Evolutionary conservation across 2,888 invertebrate species (phyloP).

Genomic region (Plagodis dolabraria): DNA sequence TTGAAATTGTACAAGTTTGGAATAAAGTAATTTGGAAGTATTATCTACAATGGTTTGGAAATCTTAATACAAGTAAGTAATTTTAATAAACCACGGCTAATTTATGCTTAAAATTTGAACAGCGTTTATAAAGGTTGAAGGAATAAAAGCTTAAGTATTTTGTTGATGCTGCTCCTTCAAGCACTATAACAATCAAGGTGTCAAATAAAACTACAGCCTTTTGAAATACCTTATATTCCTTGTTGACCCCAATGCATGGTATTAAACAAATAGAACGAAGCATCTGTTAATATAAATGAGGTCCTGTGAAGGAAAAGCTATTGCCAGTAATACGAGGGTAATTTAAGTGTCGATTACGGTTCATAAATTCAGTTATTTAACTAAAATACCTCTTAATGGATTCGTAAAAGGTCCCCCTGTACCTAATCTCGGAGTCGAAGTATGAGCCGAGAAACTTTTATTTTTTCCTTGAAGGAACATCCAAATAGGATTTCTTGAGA

Average conservation of each 20-base stretch:
- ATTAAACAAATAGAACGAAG: constrained; percentile 13
- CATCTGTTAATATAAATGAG: constrained; percentile 23
- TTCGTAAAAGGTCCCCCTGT: constrained; percentile 38
- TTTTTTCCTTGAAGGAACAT: constrained; percentile 34
- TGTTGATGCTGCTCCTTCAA: too few species aligned
- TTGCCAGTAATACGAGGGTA: constrained; percentile 34
- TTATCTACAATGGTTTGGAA: too few species aligned
- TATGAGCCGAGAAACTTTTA: constrained; percentile 39
- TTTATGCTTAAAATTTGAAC: too few species aligned
- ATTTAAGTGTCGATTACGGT: constrained; percentile 41
- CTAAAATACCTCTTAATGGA: constrained; percentile 38
- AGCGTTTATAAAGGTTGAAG: too few species aligned
- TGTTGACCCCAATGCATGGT: neutral
- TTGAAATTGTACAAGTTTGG: too few species aligned
- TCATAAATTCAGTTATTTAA: constrained; percentile 43
- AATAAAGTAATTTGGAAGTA: too few species aligned
- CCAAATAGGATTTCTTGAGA: constrained; percentile 29
- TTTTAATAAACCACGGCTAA: too few species aligned
- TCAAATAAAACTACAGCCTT: neutral
- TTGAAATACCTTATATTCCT: neutral
- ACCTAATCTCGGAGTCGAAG: constrained; percentile 42
- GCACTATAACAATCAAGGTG: neutral
- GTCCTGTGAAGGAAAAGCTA: constrained; percentile 25
- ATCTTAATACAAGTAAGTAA: too few species aligned
- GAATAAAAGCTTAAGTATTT: too few species aligned